Percentiles rank a stretch among this genome's conserved stretches.
phyloP scores from a whole-genome alignment of 1,140 invertebrate genomes.

The Platyura marginata region DNA sequence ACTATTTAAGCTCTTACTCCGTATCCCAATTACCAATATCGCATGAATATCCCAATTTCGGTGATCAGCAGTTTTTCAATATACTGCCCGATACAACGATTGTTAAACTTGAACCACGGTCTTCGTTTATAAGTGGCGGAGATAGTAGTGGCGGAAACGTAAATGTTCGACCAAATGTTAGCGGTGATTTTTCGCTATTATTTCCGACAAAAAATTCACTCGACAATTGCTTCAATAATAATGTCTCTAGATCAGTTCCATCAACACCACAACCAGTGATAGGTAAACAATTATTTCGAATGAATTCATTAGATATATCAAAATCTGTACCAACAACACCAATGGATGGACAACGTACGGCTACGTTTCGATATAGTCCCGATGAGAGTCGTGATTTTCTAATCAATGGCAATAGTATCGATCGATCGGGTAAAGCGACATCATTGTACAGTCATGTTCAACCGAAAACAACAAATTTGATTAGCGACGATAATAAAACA shows the following conservation, averaged over 20 bases:
- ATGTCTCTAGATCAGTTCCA: constrained; percentile 36
- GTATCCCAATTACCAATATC: constrained; percentile 48
- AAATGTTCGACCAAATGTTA: constrained; percentile 10
- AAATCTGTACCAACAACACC: constrained; percentile 46
- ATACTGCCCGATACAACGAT: not conserved
- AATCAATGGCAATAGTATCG: constrained; percentile 36
- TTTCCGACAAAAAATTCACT: constrained; percentile 4
- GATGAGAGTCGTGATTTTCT: constrained; percentile 32
- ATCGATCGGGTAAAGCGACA: constrained; percentile 4
- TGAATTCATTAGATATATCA: constrained; percentile 25
- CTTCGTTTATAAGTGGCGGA: too few relatives aligned
- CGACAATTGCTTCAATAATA: constrained; percentile 5
- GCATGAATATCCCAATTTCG: constrained; percentile 48
- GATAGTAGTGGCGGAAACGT: not conserved
- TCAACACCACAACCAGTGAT: constrained; percentile 37
- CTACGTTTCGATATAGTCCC: constrained; percentile 35
- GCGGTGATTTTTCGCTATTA: constrained; percentile 16
- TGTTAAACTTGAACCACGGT: too few relatives aligned
- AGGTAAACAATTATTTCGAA: constrained; percentile 19
- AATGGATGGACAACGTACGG: constrained; percentile 24
- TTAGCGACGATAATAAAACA: not conserved
- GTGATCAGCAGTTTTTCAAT: constrained; percentile 9
- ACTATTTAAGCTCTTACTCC: constrained; percentile 38
- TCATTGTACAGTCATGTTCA: not conserved
- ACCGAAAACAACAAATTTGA: not conserved